Conservation (phyloP, 2,888 invertebrate genomes). For the Zaprionus lineosus region DNA sequence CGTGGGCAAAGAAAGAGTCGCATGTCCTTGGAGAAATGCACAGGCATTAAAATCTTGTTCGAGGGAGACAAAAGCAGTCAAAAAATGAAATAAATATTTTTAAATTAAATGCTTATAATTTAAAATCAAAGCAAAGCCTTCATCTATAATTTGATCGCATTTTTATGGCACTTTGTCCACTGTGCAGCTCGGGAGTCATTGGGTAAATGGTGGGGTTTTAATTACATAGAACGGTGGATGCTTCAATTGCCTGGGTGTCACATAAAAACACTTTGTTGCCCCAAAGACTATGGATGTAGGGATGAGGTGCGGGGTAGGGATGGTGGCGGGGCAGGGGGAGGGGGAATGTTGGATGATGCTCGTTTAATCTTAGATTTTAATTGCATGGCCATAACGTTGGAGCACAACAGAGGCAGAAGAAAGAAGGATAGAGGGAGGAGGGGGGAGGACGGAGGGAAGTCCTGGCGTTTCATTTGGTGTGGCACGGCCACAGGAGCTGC, state of each 20-base stretch:
- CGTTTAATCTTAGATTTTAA: slow-evolving; percentile 75
- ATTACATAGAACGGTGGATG: slow-evolving; percentile 32
- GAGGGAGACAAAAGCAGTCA: too few species aligned
- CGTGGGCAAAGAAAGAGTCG: too few species aligned
- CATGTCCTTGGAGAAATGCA: too few species aligned
- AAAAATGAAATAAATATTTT: too few species aligned
- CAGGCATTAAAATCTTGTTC: too few species aligned
- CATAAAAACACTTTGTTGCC: slow-evolving; percentile 70
- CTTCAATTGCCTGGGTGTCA: slow-evolving; percentile 55
- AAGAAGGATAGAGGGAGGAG: too few species aligned
- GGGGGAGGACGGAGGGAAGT: too few species aligned
- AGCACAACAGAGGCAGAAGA: slow-evolving; percentile 29
- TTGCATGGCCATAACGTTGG: slow-evolving; percentile 67
- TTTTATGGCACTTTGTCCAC: slow-evolving; percentile 26
- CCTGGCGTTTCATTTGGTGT: slow-evolving; percentile 4
- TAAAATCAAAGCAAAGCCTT: too few species aligned
- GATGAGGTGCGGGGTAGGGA: slow-evolving; percentile 9
- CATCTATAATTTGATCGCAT: too few species aligned
- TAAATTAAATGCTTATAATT: too few species aligned
- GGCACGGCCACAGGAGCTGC: slow-evolving; percentile 42
- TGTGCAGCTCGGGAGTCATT: slow-evolving; percentile 38
- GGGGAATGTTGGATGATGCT: slow-evolving; percentile 52
- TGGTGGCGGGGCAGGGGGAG: not conserved
- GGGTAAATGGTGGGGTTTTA: slow-evolving; percentile 31
- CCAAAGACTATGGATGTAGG: slow-evolving; percentile 19